Evolutionary conservation across 1,140 invertebrate species (phyloP).

Genomic region (Drosophila takahashii): DNA sequence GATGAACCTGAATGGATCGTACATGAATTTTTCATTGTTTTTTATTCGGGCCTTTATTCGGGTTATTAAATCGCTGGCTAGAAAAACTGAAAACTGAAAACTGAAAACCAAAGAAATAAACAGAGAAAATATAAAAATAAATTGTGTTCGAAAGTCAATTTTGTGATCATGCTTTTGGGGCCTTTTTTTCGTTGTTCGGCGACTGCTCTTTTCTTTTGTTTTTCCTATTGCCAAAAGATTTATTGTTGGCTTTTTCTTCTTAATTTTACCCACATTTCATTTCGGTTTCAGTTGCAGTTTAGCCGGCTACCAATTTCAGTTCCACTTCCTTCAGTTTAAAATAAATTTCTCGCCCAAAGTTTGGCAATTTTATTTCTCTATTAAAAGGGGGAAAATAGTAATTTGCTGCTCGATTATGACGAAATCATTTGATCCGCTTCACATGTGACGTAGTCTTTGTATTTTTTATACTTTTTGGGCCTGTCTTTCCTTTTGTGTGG

Average conservation of each 20-base stretch:
- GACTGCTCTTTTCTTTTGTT: constrained; percentile 23
- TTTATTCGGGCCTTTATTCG: constrained; percentile 21
- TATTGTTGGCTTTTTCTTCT: constrained; percentile 49
- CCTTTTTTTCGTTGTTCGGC: constrained; percentile 9
- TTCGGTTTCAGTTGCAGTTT: constrained; percentile 10
- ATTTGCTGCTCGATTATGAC: constrained; percentile 45
- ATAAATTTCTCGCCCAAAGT: constrained; percentile 29
- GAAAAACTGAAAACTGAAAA: constrained; percentile 22
- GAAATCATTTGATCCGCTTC: constrained; percentile 53
- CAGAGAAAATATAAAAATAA: constrained; percentile 68
- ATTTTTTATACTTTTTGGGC: constrained; percentile 13
- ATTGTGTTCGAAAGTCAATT: constrained; percentile 69
- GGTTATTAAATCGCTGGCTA: constrained; percentile 34
- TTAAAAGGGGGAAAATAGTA: constrained; percentile 13
- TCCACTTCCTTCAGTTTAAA: constrained; percentile 25
- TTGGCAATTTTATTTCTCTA: constrained; percentile 33
- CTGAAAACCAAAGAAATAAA: constrained; percentile 24
- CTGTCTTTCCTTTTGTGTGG: constrained; percentile 17
- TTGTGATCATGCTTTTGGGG: constrained; percentile 40
- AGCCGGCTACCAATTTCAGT: constrained; percentile 11
- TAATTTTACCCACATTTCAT: constrained; percentile 45
- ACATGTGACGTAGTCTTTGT: constrained; percentile 28
- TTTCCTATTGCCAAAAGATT: constrained; percentile 48
- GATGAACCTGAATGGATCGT: constrained; percentile 68
- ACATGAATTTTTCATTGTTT: constrained; percentile 64